A percentile compares a stretch with the other conserved stretches of the same genome.
phyloP scores from a whole-genome alignment of 2,888 invertebrate species.

The Cabera pusaria region DNA sequence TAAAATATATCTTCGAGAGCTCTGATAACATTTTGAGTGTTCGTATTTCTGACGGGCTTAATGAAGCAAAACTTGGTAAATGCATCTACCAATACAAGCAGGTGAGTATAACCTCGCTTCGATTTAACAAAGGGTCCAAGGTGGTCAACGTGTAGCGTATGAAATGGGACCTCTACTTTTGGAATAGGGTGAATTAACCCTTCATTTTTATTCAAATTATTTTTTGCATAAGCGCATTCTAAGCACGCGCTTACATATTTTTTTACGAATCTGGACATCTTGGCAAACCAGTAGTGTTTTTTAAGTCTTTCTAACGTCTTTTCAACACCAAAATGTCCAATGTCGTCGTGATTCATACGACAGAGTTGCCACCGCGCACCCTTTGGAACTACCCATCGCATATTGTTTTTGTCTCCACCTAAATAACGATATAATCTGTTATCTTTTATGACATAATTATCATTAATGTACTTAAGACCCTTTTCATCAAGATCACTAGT shows the following conservation, averaged over 20 bases:
- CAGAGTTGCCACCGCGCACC: constrained; percentile 1
- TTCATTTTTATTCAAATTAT: not conserved
- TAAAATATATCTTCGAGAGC: constrained; percentile 5
- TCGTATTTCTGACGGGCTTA: constrained; percentile 5
- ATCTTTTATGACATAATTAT: constrained; percentile 3
- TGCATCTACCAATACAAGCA: constrained; percentile 4
- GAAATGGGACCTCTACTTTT: constrained; percentile 7
- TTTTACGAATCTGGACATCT: constrained; percentile 11
- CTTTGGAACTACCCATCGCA: constrained; percentile 10
- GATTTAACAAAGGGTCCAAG: constrained; percentile 12
- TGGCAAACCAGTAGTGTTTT: constrained; percentile 6
- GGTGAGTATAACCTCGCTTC: constrained; percentile 3
- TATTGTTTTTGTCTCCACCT: not conserved
- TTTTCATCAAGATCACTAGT: not conserved
- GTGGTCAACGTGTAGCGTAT: constrained; percentile 11
- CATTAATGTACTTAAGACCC: constrained; percentile 3
- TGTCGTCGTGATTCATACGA: constrained; percentile 12
- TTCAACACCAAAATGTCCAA: constrained; percentile 11
- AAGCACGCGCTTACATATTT: constrained; percentile 9
- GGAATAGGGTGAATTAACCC: constrained; percentile 6
- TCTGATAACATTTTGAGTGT: constrained; percentile 2
- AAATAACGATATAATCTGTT: constrained; percentile 1
- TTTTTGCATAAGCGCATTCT: constrained; percentile 9
- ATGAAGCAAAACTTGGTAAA: constrained; percentile 7
- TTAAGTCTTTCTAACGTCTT: constrained; percentile 6